phyloP scores from a whole-genome alignment of 1,140 invertebrate genomes.

The Anoplolepis gracilipes region DNA sequence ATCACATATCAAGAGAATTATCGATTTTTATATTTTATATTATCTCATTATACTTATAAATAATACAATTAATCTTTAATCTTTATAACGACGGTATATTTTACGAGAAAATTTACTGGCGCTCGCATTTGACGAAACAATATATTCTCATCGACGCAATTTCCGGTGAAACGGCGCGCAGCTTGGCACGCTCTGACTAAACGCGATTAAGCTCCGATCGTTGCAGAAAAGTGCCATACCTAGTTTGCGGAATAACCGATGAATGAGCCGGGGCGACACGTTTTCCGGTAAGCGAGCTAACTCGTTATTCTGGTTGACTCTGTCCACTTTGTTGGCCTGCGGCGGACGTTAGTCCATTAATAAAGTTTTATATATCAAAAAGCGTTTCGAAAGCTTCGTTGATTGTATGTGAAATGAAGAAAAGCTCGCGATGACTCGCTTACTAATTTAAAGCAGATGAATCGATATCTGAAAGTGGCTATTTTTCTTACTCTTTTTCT shows the following conservation, averaged over 20 bases:
- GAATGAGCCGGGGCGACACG: neutral
- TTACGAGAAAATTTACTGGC: neutral
- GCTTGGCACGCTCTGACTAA: conserved; percentile 64
- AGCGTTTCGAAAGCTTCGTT: conserved; percentile 39
- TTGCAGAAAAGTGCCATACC: conserved; percentile 67
- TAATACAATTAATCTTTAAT: neutral
- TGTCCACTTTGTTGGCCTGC: conserved; percentile 56
- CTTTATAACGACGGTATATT: neutral
- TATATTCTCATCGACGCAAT: conserved; percentile 48
- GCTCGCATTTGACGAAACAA: neutral
- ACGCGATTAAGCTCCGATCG: conserved; percentile 69
- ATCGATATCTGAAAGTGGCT: conserved; percentile 58
- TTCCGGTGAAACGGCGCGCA: conserved; percentile 53
- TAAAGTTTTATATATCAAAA: conserved; percentile 53
- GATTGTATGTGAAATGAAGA: conserved; percentile 29
- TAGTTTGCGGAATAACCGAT: conserved; percentile 46
- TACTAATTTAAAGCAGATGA: conserved; percentile 65
- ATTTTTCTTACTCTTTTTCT: conserved; percentile 1
- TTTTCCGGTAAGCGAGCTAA: conserved; percentile 68
- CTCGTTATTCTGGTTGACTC: conserved; percentile 44
- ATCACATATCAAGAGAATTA: no score
- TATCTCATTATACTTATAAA: no score
- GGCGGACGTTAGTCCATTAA: conserved; percentile 66
- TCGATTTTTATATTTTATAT: neutral
- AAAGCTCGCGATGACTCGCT: neutral